Evolutionary conservation across 2,888 invertebrate species (phyloP).

Genomic region (Polydrusus tereticollis): DNA sequence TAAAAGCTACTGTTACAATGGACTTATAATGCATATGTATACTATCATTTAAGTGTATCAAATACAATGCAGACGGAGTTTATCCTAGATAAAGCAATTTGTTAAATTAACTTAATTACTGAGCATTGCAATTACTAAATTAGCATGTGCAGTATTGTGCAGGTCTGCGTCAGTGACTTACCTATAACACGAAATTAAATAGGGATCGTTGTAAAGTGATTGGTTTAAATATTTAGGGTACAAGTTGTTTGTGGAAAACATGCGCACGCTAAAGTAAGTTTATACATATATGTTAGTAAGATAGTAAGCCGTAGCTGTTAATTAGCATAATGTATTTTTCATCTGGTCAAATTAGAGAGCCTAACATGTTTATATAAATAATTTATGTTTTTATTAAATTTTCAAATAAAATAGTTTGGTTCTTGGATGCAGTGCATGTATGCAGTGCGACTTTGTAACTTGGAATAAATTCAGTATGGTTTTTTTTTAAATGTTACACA

Average conservation of each 20-base stretch:
- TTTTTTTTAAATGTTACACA: too few species aligned
- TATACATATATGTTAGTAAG: neutral
- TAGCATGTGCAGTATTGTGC: neutral
- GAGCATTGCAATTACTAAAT: neutral
- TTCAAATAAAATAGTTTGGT: too few species aligned
- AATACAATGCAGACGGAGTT: neutral
- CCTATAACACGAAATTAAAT: slow-evolving; percentile 13
- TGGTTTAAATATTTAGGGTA: neutral
- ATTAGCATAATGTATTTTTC: neutral
- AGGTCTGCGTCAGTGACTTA: neutral
- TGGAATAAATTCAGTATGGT: too few species aligned
- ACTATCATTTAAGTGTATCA: neutral
- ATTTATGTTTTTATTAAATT: too few species aligned
- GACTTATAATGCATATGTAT: neutral
- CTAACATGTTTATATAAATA: too few species aligned
- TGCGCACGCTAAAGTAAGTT: neutral
- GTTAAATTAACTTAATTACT: neutral
- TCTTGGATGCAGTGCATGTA: too few species aligned
- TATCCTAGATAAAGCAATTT: neutral
- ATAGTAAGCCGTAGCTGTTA: neutral
- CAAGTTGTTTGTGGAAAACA: neutral
- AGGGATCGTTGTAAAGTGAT: neutral
- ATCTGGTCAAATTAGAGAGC: too few species aligned
- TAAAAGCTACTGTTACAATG: slow-evolving; percentile 2
- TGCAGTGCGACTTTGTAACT: too few species aligned